Conservation (phyloP, 1,140 invertebrate species). For the Drosophila bocki region DNA sequence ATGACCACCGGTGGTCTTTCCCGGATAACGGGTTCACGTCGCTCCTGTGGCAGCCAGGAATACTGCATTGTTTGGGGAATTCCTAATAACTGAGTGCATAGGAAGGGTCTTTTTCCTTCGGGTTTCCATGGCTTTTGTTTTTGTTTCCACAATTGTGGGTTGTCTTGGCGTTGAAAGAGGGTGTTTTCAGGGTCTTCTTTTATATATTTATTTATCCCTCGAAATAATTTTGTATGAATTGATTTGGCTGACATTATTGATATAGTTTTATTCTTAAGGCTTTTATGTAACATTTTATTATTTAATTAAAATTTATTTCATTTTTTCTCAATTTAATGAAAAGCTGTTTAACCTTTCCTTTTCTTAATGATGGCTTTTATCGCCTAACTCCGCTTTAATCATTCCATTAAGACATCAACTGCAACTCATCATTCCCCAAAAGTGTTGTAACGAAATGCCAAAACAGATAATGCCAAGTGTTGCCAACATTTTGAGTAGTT, state of each 20-base stretch:
- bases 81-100: neutral
- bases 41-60: constrained; percentile 67
- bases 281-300: neutral
- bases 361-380: constrained; percentile 11
- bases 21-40: constrained; percentile 45
- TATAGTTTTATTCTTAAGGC: neutral
- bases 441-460: constrained; percentile 43
- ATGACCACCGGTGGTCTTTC: constrained; percentile 64
- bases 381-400: constrained; percentile 8
- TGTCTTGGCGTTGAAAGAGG: neutral
- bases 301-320: neutral
- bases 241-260: neutral
- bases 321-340: neutral
- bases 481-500: constrained; percentile 43
- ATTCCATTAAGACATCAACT: constrained; percentile 15
- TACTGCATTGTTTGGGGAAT: constrained; percentile 52
- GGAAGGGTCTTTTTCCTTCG: neutral
- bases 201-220: neutral
- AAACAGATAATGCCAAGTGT: constrained; percentile 30
- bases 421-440: constrained; percentile 25
- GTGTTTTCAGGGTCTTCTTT: neutral
- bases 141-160: neutral
- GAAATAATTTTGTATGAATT: neutral
- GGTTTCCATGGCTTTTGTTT: constrained; percentile 32
- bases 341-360: neutral